phyloP scores from a whole-genome alignment of 2,113 vertebrate genomes.

The Macquaria ambigua region DNA sequence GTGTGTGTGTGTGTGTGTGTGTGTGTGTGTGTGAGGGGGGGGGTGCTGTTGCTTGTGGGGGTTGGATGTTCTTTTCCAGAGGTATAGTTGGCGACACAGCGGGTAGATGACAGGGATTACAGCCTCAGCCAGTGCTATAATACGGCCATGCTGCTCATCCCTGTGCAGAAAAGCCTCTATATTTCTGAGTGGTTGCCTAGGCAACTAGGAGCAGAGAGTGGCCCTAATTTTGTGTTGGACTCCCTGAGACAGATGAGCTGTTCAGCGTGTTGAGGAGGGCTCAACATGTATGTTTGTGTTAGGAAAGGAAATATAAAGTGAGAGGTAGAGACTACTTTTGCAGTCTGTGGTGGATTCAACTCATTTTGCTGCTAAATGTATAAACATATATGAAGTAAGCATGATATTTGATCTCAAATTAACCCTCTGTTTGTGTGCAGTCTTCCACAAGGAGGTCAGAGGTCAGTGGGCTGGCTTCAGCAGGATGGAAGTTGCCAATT shows the following conservation, averaged over 20 bases:
- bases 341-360: background rate
- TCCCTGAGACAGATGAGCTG: slow-evolving; percentile 72
- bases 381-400: background rate
- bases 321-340: background rate
- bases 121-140: slow-evolving; percentile 70
- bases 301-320: background rate
- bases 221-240: slow-evolving; percentile 75
- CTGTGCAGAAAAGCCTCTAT: slow-evolving; percentile 53
- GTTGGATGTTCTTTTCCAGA: slow-evolving; percentile 70
- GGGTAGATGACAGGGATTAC: slow-evolving; percentile 76
- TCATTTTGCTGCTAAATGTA: background rate
- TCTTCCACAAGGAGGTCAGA: slow-evolving; percentile 20
- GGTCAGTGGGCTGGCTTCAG: slow-evolving; percentile 25
- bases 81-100: slow-evolving; percentile 62
- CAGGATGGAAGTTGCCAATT: slow-evolving; percentile 9
- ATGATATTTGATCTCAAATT: background rate
- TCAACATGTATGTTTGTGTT: slow-evolving; percentile 33
- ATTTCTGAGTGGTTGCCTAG: slow-evolving; percentile 74
- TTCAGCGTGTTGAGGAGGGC: slow-evolving; percentile 28
- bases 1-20: slow-evolving; percentile 9
- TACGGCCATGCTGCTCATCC: slow-evolving; percentile 43
- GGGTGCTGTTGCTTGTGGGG: slow-evolving; percentile 40
- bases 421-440: background rate
- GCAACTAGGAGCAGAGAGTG: slow-evolving; percentile 75
- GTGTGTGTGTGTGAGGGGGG: background rate